Conservation (phyloP, 1,140 invertebrate genomes). For the Ganaspis sp. region DNA sequence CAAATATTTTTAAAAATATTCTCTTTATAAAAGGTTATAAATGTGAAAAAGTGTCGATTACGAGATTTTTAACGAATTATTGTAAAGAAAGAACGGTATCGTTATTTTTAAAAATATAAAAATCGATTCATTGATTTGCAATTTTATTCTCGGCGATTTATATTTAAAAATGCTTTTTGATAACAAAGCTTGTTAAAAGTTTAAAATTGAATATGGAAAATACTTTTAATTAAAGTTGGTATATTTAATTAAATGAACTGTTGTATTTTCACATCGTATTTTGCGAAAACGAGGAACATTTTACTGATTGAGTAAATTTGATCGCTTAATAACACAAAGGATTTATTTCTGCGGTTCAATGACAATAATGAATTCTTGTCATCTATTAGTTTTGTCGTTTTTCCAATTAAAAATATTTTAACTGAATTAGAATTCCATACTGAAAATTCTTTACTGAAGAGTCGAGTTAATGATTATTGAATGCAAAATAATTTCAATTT, state of each 20-base stretch:
- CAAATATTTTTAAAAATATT: no score
- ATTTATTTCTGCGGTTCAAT: neutral
- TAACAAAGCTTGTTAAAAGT: neutral
- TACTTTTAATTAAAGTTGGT: constrained; percentile 3
- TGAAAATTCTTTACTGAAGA: no score
- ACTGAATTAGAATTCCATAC: neutral
- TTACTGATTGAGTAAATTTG: neutral
- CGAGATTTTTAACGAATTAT: no score
- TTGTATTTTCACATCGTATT: neutral
- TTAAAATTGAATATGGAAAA: neutral
- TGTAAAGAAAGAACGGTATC: no score
- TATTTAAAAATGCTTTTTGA: neutral
- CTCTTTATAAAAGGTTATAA: no score
- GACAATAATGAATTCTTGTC: neutral
- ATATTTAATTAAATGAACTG: neutral
- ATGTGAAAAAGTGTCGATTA: no score
- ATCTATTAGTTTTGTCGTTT: neutral
- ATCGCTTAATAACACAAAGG: neutral
- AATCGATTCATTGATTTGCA: no score
- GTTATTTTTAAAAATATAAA: no score
- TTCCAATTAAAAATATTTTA: neutral
- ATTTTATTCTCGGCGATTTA: no score
- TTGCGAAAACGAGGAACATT: neutral
- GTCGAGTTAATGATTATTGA: no score
- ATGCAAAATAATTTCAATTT: no score